Evolutionary conservation across 2,888 invertebrate genomes (phyloP), one percentile per base, ranked within the genome.

Genomic region (Chrysopilus asiliformis): DNA sequence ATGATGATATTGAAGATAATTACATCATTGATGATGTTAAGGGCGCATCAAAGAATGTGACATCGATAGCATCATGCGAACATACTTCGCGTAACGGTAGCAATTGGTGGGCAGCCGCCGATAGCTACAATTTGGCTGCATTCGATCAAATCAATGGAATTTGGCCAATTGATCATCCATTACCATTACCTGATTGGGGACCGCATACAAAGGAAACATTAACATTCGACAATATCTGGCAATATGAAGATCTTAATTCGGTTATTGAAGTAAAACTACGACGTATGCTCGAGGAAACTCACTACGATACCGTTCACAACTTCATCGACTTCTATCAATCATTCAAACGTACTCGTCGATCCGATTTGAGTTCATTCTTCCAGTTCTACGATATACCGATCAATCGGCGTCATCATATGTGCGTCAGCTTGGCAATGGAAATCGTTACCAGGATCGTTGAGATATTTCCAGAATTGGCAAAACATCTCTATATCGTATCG

Each of bases 241-340:
- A 74, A 47, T 87, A 85, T 65, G 85, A 86, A 68, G 76, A 78
- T 56, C 70, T 87, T 52, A 81, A 79, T 51, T 76, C 79, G 39
- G 71, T 73, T 49, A 79, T 87, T 57, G 87, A 89, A 67, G 72
- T 77, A 51, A 71, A 76, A 50, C 73, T 89, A 49, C 84, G 85
- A 57, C 75, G 74, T 39, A 72, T 87, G 56, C 70, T 91, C 55
- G 79, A 79, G 55, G 76, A 79, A 51, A 82, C 87, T 57, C 81
- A 85, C 65, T 91, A 91, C 63, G 85, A 91, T 66, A 89, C 87
- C 35, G 75, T 89, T 46, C 80, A 80, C 62, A 86, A 89, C 64
- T 83, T 89, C 64, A 66, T 86, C 50, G 65, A 68, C 47, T 68
- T 78, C 49, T 71, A 67, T 60, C 77, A 80, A 46, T 65, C 68